Base-by-base conservation (phyloP, 2,113 vertebrate genomes). In the Eleginops maclovinus region DNA sequence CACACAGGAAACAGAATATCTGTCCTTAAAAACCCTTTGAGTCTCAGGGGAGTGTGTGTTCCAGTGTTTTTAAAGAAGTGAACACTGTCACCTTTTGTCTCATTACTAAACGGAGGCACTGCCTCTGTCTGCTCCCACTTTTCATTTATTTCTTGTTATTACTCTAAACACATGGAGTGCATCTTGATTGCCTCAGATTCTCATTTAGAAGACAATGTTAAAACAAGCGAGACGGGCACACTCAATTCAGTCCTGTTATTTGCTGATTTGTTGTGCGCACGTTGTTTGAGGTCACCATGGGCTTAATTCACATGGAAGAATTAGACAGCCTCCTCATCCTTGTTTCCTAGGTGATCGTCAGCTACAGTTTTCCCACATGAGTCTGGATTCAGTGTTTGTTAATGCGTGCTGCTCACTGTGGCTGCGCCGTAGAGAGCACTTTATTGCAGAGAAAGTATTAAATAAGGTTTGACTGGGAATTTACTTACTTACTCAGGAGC, bases 261-360 rank as follows among this genome's bases (percentile, higher is more conserved):
- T 77, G 55, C 72, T 83, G 44, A 78, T 72, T 69, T 72, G 56
- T 59, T 62, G 41, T 22, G 5, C 12, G 17, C 46, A 56, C 9
- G 21, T 75, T 78, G 77, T 86, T 77, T 82, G 74, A 91, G 87
- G 87, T 92, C 86, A 90, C 75, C 75, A 36, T 71, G 70, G 74
- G 85, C 56, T 84, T 81, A 68, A 89, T 86, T 85, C 79, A 59
- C 60, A 11, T 70, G 56, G 50, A 78, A 78, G 40, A 84, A 85
- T 77, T 72, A 72, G 75, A 79, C 75, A 81, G 70, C 81, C 77
- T 60, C 74, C 83, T 88, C 75, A n/a, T 88, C 68, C 69, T 83
- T 87, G 88, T 90, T 93, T 86, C 81, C 87, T 81, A 72, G 89
- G 89, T 89, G 85, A 91, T 91, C 53, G 43, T 83, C 87, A 54